phyloP scores from a whole-genome alignment of 2,888 invertebrate genomes.

The Athrips mouffetella region DNA sequence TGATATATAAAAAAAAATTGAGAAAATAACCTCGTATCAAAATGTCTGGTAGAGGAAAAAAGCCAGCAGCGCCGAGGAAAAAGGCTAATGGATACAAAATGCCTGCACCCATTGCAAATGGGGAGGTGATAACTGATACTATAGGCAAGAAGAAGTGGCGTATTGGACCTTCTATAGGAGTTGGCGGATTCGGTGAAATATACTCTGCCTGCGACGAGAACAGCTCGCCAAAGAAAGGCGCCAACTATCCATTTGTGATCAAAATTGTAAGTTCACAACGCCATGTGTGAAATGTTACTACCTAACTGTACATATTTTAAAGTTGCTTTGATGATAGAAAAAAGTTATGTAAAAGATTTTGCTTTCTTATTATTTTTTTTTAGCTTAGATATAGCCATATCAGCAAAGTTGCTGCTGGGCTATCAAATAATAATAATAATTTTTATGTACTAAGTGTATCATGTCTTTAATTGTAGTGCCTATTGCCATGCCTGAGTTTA shows the following conservation, averaged over 20 bases:
- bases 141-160: constrained; percentile 88
- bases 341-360: too few species aligned
- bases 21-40: constrained; percentile 9
- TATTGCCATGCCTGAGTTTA: too few species aligned
- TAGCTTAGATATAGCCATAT: too few species aligned
- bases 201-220: constrained; percentile 86
- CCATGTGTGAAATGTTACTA: neutral
- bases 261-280: constrained; percentile 84
- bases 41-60: constrained; percentile 60
- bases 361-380: too few species aligned
- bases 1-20: neutral
- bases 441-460: too few species aligned
- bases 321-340: too few species aligned
- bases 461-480: too few species aligned
- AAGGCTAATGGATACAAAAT: constrained; percentile 74
- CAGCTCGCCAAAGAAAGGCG: constrained; percentile 68
- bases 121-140: constrained; percentile 86
- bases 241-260: constrained; percentile 82
- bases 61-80: constrained; percentile 58
- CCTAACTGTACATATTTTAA: neutral
- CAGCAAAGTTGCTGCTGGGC: too few species aligned
- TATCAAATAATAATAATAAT: too few species aligned
- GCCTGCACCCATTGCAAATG: constrained; percentile 85
- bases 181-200: constrained; percentile 96
- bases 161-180: constrained; percentile 91